Percentiles rank a stretch among this genome's conserved stretches.
Evolutionary conservation across 2,113 vertebrate genomes (phyloP).

Genomic region (Mandrillus leucophaeus): DNA sequence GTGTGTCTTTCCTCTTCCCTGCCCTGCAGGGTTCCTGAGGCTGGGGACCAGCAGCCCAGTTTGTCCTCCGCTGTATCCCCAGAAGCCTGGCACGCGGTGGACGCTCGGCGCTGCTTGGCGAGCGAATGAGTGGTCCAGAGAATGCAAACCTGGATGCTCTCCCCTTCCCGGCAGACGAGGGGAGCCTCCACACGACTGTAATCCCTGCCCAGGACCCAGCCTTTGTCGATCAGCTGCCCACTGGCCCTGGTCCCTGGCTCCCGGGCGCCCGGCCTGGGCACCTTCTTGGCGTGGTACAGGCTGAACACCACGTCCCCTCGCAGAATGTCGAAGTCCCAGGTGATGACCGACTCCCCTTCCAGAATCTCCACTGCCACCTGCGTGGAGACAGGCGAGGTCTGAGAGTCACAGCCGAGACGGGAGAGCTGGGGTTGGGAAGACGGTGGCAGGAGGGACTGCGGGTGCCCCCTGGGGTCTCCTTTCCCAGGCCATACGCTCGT

Average conservation of each 20-base stretch:
- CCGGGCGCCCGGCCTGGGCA: constrained; percentile 61
- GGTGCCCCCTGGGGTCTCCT: background rate
- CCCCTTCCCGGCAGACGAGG: constrained; percentile 87
- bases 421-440: background rate
- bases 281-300: constrained; percentile 87
- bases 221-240: constrained; percentile 82
- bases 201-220: constrained; percentile 85
- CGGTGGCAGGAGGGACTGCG: background rate
- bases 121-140: background rate
- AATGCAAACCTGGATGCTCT: constrained; percentile 88
- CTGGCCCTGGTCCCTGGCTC: constrained; percentile 79
- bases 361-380: constrained; percentile 88
- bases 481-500: fast-evolving
- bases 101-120: fast-evolving
- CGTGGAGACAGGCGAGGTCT: background rate
- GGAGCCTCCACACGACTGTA: constrained; percentile 87
- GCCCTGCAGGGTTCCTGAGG: background rate
- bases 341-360: constrained; percentile 89
- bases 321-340: constrained; percentile 92
- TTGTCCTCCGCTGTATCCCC: background rate
- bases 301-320: constrained; percentile 89
- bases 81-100: fast-evolving
- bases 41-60: background rate
- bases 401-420: background rate
- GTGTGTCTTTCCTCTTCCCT: background rate